Evolutionary conservation across 2,888 invertebrate species (phyloP).

Genomic region (Caenorhabditis virilis): DNA sequence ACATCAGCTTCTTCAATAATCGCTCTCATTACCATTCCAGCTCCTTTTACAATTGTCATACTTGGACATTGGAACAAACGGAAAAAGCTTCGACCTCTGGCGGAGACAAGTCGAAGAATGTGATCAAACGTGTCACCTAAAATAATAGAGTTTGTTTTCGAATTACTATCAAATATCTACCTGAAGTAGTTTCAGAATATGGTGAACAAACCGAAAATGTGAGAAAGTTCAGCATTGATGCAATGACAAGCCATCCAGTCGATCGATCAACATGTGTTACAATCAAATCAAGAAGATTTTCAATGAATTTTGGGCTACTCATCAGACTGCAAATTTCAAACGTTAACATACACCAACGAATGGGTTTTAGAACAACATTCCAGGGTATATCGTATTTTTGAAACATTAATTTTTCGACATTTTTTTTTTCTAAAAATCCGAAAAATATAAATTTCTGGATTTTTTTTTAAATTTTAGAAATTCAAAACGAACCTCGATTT

Average conservation of each 20-base stretch:
- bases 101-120: conserved; percentile 89
- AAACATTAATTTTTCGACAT: too few species aligned
- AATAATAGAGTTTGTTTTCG: too few species aligned
- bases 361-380: too few species aligned
- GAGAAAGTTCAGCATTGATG: conserved; percentile 95
- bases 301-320: conserved; percentile 87
- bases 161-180: too few species aligned
- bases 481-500: too few species aligned
- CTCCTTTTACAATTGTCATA: conserved; percentile 93
- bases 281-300: conserved; percentile 92
- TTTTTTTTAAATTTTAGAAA: too few species aligned
- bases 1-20: conserved; percentile 94
- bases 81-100: conserved; percentile 86
- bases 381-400: too few species aligned
- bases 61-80: conserved; percentile 91
- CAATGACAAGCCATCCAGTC: conserved; percentile 91
- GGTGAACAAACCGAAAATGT: conserved; percentile 97
- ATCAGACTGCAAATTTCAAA: conserved; percentile 74
- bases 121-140: conserved; percentile 79
- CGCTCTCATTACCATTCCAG: conserved; percentile 93
- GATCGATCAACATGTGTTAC: conserved; percentile 85
- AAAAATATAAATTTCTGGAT: too few species aligned
- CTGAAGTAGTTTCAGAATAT: conserved; percentile 92
- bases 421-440: too few species aligned
- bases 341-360: too few species aligned